Evolutionary conservation across 1,140 invertebrate species (phyloP), one percentile per base, ranked within the genome.

Genomic region (Doryteuthis pealeii): DNA sequence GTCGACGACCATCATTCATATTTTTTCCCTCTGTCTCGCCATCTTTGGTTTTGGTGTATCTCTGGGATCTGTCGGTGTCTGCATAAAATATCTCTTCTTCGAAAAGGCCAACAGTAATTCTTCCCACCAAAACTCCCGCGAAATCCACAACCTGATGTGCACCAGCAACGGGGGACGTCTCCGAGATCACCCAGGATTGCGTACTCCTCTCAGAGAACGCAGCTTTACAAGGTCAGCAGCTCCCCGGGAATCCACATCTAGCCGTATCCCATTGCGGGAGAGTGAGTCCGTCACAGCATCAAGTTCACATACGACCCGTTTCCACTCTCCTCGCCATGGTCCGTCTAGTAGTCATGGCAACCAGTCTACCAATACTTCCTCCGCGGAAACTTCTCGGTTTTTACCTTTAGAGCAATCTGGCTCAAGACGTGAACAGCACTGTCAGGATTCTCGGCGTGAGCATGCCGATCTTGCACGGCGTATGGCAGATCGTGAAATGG

Each of bases 21-120:
- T 54, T 26, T 31, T 72, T 22, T 72, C 71, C 58, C 72, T 74
- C 58, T 74, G 49, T 43, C 40, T 74, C 8, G 66, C 66, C 15
- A 31, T 68, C 18, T 68, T 68, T 33, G 66, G 66, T 31, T 68
- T 68, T 68, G 18, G 22, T 33, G 31, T 22, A 4, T 68, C 66
- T 8, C 32, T 68, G 66, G 18, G 10, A 5, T 68, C 66, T 8
- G 28, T 33, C 4, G 66, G 30, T 5, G 28, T 68, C 30, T 68
- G 66, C 31, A 33, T 68, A 5, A 68, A 68, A 32, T 68, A 68
- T 33, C 31, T 68, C 8, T 68, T 68, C 31, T 68, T 68, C 31
- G 22, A 68, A 33, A 68, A 68, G 31, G 3, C 66, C 30, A 62
- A 62, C 26, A 68, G 31, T 33, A 6, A 22, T 18, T 68, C 32